These are phyloP conservation scores for Polyommatus icarus DNA, from an alignment of 2,888 invertebrate genomes.

Conservation along the genomic window DNA sequence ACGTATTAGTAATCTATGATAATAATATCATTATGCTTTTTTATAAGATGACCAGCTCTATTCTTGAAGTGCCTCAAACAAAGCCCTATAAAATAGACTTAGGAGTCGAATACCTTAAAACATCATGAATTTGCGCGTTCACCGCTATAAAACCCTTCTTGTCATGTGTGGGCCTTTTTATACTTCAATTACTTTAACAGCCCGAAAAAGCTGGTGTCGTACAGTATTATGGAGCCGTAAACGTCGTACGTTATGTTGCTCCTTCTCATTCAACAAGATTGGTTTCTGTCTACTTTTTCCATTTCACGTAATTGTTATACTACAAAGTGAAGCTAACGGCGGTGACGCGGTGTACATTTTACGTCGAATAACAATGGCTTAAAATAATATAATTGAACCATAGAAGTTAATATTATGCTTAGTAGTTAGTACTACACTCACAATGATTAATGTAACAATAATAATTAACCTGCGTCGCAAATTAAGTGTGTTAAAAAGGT, in stretches of 20 bases:
- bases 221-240: slow-evolving; percentile 26
- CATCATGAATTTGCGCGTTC: slow-evolving; percentile 22
- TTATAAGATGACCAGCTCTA: neutral
- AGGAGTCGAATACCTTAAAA: slow-evolving; percentile 14
- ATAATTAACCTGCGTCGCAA: too few species aligned
- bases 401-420: neutral
- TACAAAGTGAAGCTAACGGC: neutral
- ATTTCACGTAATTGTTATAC: slow-evolving; percentile 9
- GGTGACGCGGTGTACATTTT: neutral
- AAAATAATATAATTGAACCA: neutral
- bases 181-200: slow-evolving; percentile 32
- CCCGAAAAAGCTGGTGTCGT: slow-evolving; percentile 31
- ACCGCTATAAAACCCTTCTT: slow-evolving; percentile 31
- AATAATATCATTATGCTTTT: neutral
- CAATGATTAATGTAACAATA: too few species aligned
- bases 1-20: neutral
- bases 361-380: neutral
- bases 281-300: slow-evolving; percentile 22
- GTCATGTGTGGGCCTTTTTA: slow-evolving; percentile 29
- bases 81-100: slow-evolving; percentile 10
- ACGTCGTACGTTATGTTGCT: slow-evolving; percentile 1
- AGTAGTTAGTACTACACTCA: neutral
- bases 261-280: slow-evolving; percentile 1
- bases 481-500: too few species aligned
- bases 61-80: neutral